Conservation (phyloP, 1,140 invertebrate species). For the Pseudomyrmex cubaensis region DNA sequence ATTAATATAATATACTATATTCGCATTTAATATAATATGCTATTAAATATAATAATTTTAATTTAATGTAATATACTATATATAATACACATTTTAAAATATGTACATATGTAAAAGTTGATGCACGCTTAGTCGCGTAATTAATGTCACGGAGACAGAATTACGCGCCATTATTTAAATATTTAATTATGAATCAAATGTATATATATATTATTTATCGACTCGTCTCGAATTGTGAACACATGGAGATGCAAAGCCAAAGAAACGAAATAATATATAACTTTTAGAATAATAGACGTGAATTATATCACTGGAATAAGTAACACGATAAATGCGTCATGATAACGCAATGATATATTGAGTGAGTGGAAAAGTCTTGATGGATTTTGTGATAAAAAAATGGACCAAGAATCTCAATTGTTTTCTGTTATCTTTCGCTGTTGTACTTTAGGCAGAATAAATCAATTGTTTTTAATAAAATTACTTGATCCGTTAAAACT, state of each 20-base stretch:
- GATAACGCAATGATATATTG: background rate
- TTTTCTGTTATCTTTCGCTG: no score
- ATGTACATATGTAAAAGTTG: constrained; percentile 4
- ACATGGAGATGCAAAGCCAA: background rate
- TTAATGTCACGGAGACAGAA: constrained; percentile 11
- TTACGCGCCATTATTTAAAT: constrained; percentile 5
- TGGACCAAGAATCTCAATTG: no score
- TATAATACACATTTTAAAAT: background rate
- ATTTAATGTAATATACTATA: no score
- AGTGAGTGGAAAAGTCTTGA: no score
- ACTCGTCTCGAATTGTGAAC: background rate
- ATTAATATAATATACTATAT: constrained; percentile 24
- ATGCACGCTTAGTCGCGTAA: background rate
- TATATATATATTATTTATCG: background rate
- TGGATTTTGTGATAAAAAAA: no score
- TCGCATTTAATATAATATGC: no score
- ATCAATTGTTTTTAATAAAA: no score
- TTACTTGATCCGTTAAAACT: no score
- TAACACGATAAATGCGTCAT: constrained; percentile 3
- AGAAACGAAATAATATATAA: background rate
- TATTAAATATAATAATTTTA: no score
- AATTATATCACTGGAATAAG: constrained; percentile 10
- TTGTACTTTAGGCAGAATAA: no score
- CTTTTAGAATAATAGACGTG: background rate
- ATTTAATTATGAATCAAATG: constrained; percentile 29